Percentiles rank a stretch among this genome's conserved stretches.
Evolutionary conservation across 2,797 vertebrate genomes (phyloP).

Genomic region (Serranus cabrilla): DNA sequence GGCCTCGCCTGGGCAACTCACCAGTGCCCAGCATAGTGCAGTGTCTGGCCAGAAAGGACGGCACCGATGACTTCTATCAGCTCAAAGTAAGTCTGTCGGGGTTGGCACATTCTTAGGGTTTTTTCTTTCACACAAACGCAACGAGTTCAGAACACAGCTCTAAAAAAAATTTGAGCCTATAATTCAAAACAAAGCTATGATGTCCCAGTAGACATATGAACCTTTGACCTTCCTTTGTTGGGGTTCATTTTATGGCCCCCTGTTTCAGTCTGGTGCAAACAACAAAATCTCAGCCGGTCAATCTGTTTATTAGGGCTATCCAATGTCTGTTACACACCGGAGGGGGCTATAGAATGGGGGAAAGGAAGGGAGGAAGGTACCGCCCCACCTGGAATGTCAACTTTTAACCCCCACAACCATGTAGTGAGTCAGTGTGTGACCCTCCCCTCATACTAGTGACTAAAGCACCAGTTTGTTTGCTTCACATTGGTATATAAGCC

Average conservation of each 20-base stretch:
- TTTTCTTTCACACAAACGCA: neutral
- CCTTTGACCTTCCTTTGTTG: conserved; percentile 74
- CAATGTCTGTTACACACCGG: conserved; percentile 48
- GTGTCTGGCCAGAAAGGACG: conserved; percentile 98
- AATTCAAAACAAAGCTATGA: conserved; percentile 40
- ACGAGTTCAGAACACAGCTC: neutral
- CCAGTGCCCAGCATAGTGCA: conserved; percentile 99
- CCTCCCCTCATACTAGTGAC: conserved; percentile 33
- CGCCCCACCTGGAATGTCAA: conserved; percentile 68
- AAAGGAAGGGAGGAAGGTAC: conserved; percentile 38
- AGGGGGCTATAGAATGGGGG: conserved; percentile 17
- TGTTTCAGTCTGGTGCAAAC: conserved; percentile 61
- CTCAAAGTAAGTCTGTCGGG: conserved; percentile 91
- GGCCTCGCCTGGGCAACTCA: conserved; percentile 97
- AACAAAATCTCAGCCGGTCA: conserved; percentile 40
- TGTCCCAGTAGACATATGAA: conserved; percentile 55
- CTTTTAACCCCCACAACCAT: conserved; percentile 64
- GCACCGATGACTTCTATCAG: conserved; percentile 99
- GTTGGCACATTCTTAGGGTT: neutral
- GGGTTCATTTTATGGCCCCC: conserved; percentile 65
- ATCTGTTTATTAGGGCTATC: conserved; percentile 74
- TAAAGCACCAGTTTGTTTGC: conserved; percentile 52
- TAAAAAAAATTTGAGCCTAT: neutral
- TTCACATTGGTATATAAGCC: conserved; percentile 22
- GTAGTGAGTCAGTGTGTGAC: conserved; percentile 48